Base-by-base conservation (phyloP, 2,113 vertebrate species). In the Boleophthalmus pectinirostris region DNA sequence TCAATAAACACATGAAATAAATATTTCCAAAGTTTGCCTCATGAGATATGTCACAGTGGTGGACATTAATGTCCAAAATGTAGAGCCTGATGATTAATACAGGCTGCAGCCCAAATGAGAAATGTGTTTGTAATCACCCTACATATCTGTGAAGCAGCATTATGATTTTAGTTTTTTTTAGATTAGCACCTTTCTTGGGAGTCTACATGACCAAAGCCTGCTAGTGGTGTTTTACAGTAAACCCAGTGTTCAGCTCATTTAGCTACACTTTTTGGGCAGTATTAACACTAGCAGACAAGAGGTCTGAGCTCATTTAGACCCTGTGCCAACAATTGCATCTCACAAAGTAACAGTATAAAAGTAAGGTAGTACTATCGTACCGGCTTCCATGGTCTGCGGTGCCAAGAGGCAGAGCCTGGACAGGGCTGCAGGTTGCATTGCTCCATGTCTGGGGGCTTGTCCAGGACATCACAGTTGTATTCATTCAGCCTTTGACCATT, bases 321-420 rank as follows among this genome's bases (percentile, higher is more conserved):
- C 56, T 87, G 71, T 80, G 88, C 77, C 86, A 65, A 88, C 13
- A 64, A n/a, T 5, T 1, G 68, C 75, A 80, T 75, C 74, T 81
- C 70, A 46, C 72, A 86, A 60, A 29, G 78, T 54, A 57, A 78
- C 9, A 77, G 78, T 70, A 53, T 70, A 70, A 74, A 66, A 46
- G 69, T 86, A 73, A 86, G 67, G 85, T 81, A 94, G 88, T 79
- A 82, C 94, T 96, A 96, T 96, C 96, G 88, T 97, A 97, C 96
- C 96, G 92, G 96, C 91, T 96, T 96, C 97, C 97, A 99, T 0
- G 95, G 94, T 91, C 91, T 94, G 91, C 95, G 95, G 89, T 95
- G 95, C 97, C 97, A 99, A 87, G 94, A 92, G 75, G 93, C 94
- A 21, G 94, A 93, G 85, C 92, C 94, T 60, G 95, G 94, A 87